Conservation (phyloP, 2,113 vertebrate genomes). For the Anhinga anhinga region DNA sequence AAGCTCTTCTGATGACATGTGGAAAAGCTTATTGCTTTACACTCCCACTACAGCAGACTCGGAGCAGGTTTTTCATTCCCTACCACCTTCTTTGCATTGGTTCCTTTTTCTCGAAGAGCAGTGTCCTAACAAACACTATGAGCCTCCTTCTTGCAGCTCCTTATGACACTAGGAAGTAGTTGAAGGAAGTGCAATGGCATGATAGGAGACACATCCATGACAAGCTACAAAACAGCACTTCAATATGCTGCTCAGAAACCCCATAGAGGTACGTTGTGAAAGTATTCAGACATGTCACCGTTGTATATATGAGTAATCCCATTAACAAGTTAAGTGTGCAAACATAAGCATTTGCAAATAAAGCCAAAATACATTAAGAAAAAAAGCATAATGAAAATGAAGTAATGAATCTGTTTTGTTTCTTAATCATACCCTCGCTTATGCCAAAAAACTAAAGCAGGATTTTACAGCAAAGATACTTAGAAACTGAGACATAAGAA, state of each 20-base stretch:
- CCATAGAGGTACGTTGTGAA: neutral
- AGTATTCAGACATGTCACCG: neutral
- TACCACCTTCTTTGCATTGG: neutral
- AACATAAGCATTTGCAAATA: neutral
- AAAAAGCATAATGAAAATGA: neutral
- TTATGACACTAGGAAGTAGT: neutral
- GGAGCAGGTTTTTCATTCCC: neutral
- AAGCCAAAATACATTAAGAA: neutral
- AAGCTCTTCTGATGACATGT: neutral
- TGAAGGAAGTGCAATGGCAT: neutral
- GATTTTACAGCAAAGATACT: neutral
- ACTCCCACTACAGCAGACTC: neutral
- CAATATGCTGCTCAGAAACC: neutral
- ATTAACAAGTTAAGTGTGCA: neutral
- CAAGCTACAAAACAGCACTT: neutral
- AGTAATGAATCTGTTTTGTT: neutral
- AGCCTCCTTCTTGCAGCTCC: neutral
- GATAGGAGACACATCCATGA: neutral
- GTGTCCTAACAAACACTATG: neutral
- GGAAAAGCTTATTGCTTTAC: neutral
- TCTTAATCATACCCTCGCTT: neutral
- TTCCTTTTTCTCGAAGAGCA: neutral
- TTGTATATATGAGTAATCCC: neutral
- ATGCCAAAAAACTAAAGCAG: neutral
- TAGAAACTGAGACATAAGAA: neutral